Base-by-base conservation (phyloP, 2,797 vertebrate species). In the Epinephelus coioides region DNA sequence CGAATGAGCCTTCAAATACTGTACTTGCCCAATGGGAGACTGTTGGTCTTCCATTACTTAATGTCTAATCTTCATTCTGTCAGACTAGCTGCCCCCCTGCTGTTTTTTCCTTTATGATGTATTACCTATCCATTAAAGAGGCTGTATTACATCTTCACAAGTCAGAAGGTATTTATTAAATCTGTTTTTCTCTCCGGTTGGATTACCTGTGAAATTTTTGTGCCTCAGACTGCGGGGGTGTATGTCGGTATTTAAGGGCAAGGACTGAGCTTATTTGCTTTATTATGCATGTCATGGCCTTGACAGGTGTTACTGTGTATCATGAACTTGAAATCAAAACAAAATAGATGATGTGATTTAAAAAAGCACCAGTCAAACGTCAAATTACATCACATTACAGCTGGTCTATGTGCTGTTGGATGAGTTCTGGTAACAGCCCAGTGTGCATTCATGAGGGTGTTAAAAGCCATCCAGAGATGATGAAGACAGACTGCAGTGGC, bases 51-150 rank as follows among this genome's bases (percentile, higher is more conserved):
- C 44, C 47, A 51, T 82, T 62, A n/a, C 53, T 55, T 68, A 50
- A 61, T 62, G 44, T 77, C 44, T 75, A 55, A 78, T 79, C 21
- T 34, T 77, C 15, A 61, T 18, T 65, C 10, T 76, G 38, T 54
- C 30, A 46, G 19, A 69, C 7, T 11, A 5, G 66, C n/a, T 19
- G 21, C 61, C 25, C 64, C 44, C 25, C 54, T 12, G 63, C 27
- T 65, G 8, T 46, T 46, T 73, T 63, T 79, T 67, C 27, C 43
- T 63, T 44, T 25, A 62, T 4, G 23, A 69, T 61, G 14, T n/a
- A 46, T 62, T 50, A 66, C 18, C 40, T 62, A 21, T 34, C 55
- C 68, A 30, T 51, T 38, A 38, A 66, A 46, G 12, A 73, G 19
- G 25, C 43, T 43, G 17, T n/a, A 59, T 64, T 23, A 27, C 2